Base-by-base conservation (phyloP, 2,113 vertebrate species). In the Nyctereutes procyonoides region DNA sequence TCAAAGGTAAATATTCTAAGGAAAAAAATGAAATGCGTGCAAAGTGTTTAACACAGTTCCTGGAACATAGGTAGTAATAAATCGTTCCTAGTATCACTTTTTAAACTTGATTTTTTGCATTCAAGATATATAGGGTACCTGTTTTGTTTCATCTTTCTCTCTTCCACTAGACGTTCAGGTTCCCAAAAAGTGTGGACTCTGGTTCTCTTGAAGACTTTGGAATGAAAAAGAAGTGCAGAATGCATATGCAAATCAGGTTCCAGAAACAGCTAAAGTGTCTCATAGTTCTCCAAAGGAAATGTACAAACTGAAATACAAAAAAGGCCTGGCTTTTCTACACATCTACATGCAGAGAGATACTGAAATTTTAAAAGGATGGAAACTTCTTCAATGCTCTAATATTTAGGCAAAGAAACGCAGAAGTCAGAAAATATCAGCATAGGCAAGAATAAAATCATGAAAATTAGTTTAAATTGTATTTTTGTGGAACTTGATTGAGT, bases 401-500 rank as follows among this genome's bases (percentile, higher is more conserved):
- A 48, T 60, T 77, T 51, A 63, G 62, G 69, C 14, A 43, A 97
- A 65, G 17, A 85, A 88, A 30, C 5, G 71, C 32, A 43, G 32
- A 74, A 83, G 26, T 90, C 81, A 95, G 63, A 79, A 26, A 71
- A 63, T 60, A 82, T 80, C 17, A 84, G 15, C 73, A 87, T 19
- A 65, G 13, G 69, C 2, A 83, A 69, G 38, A 88, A 80, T 67
- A 55, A 55, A 97, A 92, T 79, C 38, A 63, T 82, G 35, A 90
- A 95, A 89, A 93, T 87, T 58, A 65, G 28, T 28, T 77, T 60
- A 69, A 86, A 63, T 81, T 79, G 1, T 55, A 60, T 73, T 82
- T 83, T 95, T 93, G 63, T 90, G 56, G 3, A 22, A 96, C 10
- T 35, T 80, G 73, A 85, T 58, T 93, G 79, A 92, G 71, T 60